Evolutionary conservation across 2,113 vertebrate species (phyloP), one percentile per base, ranked within the genome.

Genomic region (Hassar affinis): DNA sequence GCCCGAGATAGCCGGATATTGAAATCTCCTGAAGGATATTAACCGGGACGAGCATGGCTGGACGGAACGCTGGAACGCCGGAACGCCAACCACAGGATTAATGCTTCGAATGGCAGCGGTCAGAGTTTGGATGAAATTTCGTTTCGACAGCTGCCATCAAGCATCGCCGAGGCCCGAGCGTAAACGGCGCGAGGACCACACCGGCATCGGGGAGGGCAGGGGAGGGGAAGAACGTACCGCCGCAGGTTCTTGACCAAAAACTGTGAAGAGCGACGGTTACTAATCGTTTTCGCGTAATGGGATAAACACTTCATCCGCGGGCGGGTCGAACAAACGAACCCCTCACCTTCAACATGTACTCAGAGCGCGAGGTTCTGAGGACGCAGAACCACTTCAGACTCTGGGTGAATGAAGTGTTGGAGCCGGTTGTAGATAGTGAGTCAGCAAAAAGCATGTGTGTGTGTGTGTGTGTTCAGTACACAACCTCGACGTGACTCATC

Each of bases 131-230:
- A 93, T 90, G 88, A 92, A 87, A 91, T 89, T 92, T 88, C 85
- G 91, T 89, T 92, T 88, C 85, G 91, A 93, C 90, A 90, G 93
- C 91, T 92, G 90, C 87, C 87, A 82, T 94, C 93, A 93, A 92
- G 92, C 91, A 92, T 92, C 93, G 90, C 91, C 89, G 82, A 20
- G n/a, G 85, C 77, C 86, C 3, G 5, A 89, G 90, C 88, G 89
- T 92, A 93, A 93, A 93, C 92, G 93, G 87, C 80, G 45, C 52
- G 8, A 80, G 81, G 92, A 93, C 92, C 93, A 93, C 93, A 93
- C 92, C 88, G 90, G 88, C 82, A 87, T 86, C 82, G 88, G 85
- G 91, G 88, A 86, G 89, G 84, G n/a, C n/a, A n/a, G n/a, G n/a
- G n/a, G n/a, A n/a, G 91, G 45, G 25, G 88, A 49, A 3, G 27